Evolutionary conservation across 92 coral and sea anemone genomes (phyloP), one percentile per base, ranked within the genome.

Genomic region (Actinostola sp.): DNA sequence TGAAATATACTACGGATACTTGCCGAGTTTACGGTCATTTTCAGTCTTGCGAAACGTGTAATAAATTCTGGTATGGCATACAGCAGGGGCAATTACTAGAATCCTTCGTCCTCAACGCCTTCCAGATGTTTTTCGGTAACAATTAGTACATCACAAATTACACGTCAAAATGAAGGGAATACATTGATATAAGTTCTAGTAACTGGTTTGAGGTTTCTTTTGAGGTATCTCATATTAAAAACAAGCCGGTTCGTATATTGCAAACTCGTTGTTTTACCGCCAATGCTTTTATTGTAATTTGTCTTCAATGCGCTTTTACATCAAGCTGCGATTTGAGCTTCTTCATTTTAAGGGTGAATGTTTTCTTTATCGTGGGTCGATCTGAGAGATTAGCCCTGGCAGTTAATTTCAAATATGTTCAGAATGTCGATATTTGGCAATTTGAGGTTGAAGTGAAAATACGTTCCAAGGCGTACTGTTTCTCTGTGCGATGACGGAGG

Each of bases 1-100:
- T 63, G 72, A 75, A 64, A 64, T 63, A 52, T 43, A 53, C 72
- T 63, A 27, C n/a, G n/a, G n/a, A n/a, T n/a, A 57, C 42, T 51
- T 27, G 72, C 20, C 4, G 36, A 15, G 3, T 30, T 58, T 59
- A 31, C 34, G 17, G 46, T 55, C n/a, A 28, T 5, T 50, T 74
- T 25, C 81, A 75, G 15, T 53, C 29, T 70, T 63, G 45, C 80
- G 70, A 81, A 52, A 43, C 59, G 41, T 0, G 17, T 8, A 13
- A 30, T 42, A 23, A 19, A 2, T 19, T 33, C 17, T 36, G 51
- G n/a, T n/a, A n/a, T 9, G 59, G 30, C 59, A 7, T 11, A 46
- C 21, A 46, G 3, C 15, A 20, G 28, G 29, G 30, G 31, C 4
- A 23, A 53, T 19, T 25, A 8, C 4, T 11, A 5, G 29, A 4